Base-by-base conservation (phyloP, 2,888 invertebrate species). In the Napeogenes sylphis region DNA sequence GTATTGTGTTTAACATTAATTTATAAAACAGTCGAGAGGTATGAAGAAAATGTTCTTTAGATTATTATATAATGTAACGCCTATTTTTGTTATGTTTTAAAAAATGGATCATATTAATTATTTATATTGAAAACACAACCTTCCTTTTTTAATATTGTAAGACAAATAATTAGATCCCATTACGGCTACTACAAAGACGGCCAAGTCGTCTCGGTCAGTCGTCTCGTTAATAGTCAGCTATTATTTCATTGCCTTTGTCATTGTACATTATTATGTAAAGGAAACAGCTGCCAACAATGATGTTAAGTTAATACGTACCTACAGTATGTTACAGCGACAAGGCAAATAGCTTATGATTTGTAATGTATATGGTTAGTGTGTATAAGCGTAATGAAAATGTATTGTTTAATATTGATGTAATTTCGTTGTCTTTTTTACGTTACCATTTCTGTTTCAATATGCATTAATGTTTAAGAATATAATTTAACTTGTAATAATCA, bases 361-460 rank as follows among this genome's bases (percentile, higher is more conserved):
- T 13, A 10, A 51, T 51, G 8, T 51, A 30, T 21, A 21, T 0
- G 6, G 6, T 4, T 4, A 47, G 6, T 5, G n/a, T n/a, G 14
- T 47, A 14, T 5, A 47, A 14, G 4, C 13, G 13, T n/a, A 14
- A 14, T 14, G n/a, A 47, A 47, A 14, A 21, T n/a, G 1, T 21
- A 12, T n/a, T 47, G 47, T 21, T 47, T 13, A 42, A 42, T 1
- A 2, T 42, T 42, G 42, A 42, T 10, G 21, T 21, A 42, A 8
- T 8, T 8, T 1, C 12, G 3, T 1, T 42, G 6, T 8, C 1
- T 2, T 42, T 56, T 62, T 62, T 62, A n/a, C 58, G 53, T 62
- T 47, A 51, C 56, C 58, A 63, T 63, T 61, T 61, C 61, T 62
- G 63, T 65, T 45, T 45, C 51, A 55, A 35, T 35, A 35, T 35